Evolutionary conservation across 2,888 invertebrate species (phyloP).

Genomic region (Conops quadrifasciatus): DNA sequence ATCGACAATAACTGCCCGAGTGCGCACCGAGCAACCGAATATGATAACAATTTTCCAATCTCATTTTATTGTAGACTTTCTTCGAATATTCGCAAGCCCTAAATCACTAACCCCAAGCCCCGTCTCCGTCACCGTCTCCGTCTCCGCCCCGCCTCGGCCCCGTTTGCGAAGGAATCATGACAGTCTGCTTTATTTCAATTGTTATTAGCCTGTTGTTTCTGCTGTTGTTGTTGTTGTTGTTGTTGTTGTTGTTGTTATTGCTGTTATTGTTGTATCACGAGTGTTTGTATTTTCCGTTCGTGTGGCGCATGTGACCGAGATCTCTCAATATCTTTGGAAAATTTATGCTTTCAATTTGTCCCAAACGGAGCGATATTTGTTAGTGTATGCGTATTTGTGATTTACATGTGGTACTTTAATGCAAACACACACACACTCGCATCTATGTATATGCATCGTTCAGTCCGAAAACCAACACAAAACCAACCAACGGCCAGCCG

Average conservation of each 20-base stretch:
- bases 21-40: conserved; percentile 8
- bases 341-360: conserved; percentile 42
- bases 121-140: background rate
- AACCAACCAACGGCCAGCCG: too few relatives aligned
- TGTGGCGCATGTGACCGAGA: background rate
- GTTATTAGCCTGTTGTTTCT: conserved; percentile 23
- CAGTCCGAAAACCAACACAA: too few relatives aligned
- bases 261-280: conserved; percentile 21
- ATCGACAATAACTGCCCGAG: too few relatives aligned
- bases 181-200: conserved; percentile 9
- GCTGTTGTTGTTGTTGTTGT: conserved; percentile 33
- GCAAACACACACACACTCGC: too few relatives aligned
- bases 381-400: background rate
- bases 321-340: conserved; percentile 24
- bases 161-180: too few relatives aligned
- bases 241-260: conserved; percentile 38
- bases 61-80: conserved; percentile 29
- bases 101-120: background rate
- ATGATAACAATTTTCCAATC: background rate
- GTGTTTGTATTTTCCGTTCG: conserved; percentile 6
- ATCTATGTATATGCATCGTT: too few relatives aligned
- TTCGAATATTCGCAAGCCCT: conserved; percentile 1
- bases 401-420: background rate
- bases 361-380: conserved; percentile 21
- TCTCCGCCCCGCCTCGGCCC: background rate